Base-by-base conservation (phyloP, 1,140 invertebrate genomes). In the Drosophila tropicalis region DNA sequence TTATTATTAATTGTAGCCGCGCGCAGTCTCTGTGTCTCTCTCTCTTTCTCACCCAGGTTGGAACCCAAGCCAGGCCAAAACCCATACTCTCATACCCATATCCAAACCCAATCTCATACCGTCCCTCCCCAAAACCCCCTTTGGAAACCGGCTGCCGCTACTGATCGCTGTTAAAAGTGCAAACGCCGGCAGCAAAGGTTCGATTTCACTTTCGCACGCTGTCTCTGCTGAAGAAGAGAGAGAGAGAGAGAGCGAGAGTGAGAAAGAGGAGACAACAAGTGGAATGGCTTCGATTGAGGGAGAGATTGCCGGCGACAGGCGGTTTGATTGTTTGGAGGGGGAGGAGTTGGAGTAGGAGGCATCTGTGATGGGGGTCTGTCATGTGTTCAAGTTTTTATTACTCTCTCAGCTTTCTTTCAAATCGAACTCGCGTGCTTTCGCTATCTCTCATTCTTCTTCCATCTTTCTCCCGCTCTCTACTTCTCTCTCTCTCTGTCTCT, bases 191-290 rank as follows among this genome's bases (percentile, higher is more conserved):
- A 86, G 83, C 83, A 79, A 86, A 83, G 83, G 83, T 84, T 89
- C 84, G 84, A 89, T 87, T 87, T 87, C 84, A 89, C 84, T 87
- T 87, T 87, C 84, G 84, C 84, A 87, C 84, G 84, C 76, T 87
- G 70, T 87, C 84, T 67, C 76, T 36, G 40, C n/a, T 17, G 55
- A 41, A 63, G 22, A n/a, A 54, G 40, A 51, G 51, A 63, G 22
- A n/a, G 17, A 54, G 51, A 54, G 51, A 60, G 22, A n/a, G 29
- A 54, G 40, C 40, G 29, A 12, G 22, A 54, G 51, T 44, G 76
- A 36, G 56, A 4, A 12, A 56, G 56, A 65, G 65, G 61, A 66
- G 51, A 41, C 62, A 51, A 64, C 71, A 75, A 75, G 72, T 57
- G 71, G 72, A 63, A 64, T 54, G 71, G 29, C 13, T 19, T 55